Conservation (phyloP, 2,113 vertebrate genomes). For the Mesembrinibis cayennensis region DNA sequence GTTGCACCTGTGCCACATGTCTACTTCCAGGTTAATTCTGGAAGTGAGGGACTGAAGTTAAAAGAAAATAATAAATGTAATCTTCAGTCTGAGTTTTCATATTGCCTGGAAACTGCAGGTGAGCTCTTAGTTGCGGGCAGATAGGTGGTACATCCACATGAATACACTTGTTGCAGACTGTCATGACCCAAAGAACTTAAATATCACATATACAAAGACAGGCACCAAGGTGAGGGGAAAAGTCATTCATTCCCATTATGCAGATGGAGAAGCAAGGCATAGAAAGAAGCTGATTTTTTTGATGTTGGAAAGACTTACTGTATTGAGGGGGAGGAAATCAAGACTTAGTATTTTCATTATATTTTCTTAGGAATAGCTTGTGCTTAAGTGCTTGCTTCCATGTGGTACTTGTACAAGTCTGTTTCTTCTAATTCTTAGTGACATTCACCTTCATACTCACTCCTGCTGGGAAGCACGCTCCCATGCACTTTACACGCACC, state of each 20-base stretch:
- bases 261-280: not conserved
- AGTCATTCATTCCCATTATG: not conserved
- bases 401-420: not conserved
- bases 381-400: not conserved
- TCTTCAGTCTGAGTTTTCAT: not conserved
- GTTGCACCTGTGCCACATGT: fast-evolving
- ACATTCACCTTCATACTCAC: not conserved
- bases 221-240: not conserved
- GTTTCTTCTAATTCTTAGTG: not conserved
- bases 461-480: not conserved
- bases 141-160: not conserved
- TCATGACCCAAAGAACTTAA: not conserved
- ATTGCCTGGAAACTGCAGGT: not conserved
- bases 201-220: not conserved
- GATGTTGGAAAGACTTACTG: not conserved
- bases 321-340: not conserved
- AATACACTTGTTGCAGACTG: not conserved
- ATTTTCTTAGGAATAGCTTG: not conserved
- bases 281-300: not conserved
- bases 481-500: fast-evolving
- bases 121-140: not conserved
- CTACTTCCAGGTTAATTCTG: not conserved
- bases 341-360: not conserved
- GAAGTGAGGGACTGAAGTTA: not conserved
- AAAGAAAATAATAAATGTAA: not conserved